These are phyloP conservation scores for Xanthorhoe spadicearia DNA, from an alignment of 2,888 invertebrate genomes.

Conservation along the genomic window DNA sequence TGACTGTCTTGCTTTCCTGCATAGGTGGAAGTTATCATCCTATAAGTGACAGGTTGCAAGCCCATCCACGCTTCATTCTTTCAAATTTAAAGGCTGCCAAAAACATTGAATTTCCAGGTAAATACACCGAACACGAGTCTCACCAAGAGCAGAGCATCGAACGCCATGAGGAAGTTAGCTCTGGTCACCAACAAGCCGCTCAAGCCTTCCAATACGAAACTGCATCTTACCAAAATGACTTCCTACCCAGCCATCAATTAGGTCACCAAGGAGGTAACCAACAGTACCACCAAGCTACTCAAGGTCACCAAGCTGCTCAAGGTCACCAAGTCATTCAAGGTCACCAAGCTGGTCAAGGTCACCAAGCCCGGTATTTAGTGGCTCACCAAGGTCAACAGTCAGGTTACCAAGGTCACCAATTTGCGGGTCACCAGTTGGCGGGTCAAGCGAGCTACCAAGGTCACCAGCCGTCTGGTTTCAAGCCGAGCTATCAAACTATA, in stretches of 20 bases:
- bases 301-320: background rate
- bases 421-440: slow-evolving; percentile 5
- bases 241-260: slow-evolving; percentile 10
- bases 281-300: background rate
- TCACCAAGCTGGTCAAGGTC: background rate
- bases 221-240: slow-evolving; percentile 14
- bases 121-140: slow-evolving; percentile 45
- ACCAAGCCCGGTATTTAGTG: background rate
- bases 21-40: no score
- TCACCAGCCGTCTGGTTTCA: slow-evolving; percentile 9
- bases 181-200: slow-evolving; percentile 8
- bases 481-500: slow-evolving; percentile 1
- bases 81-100: no score
- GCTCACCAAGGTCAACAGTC: slow-evolving; percentile 2
- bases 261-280: background rate
- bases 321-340: background rate
- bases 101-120: slow-evolving; percentile 46
- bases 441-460: slow-evolving; percentile 2
- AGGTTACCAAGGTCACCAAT: slow-evolving; percentile 5
- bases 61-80: no score
- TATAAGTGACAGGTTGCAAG: no score
- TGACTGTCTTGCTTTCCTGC: no score
- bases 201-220: slow-evolving; percentile 19
- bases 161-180: slow-evolving; percentile 6
- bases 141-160: slow-evolving; percentile 14